Percentiles rank a stretch among this genome's conserved stretches.
Conservation (phyloP, 2,888 invertebrate species). For the Syrista parreyssii region DNA sequence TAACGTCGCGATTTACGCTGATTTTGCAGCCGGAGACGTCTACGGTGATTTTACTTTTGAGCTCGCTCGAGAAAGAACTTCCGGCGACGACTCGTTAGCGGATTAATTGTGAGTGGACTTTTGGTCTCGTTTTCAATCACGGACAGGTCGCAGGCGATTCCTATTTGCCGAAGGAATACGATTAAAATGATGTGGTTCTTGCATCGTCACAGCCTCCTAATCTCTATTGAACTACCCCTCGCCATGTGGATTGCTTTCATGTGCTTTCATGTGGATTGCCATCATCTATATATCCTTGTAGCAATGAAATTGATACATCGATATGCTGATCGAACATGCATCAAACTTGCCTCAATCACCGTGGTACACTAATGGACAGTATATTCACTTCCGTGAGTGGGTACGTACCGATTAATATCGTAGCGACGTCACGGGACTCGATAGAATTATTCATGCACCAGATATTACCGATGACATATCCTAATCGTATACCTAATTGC, state of each 20-base stretch:
- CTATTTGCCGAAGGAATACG: not conserved
- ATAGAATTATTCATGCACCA: constrained; percentile 42
- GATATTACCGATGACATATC: constrained; percentile 31
- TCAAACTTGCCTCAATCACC: constrained; percentile 19
- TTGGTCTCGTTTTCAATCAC: not conserved
- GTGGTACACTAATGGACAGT: constrained; percentile 31
- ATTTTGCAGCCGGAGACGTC: not conserved
- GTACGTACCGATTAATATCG: constrained; percentile 36
- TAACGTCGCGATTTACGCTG: not conserved
- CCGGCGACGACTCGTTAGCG: not conserved
- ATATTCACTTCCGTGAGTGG: constrained; percentile 19
- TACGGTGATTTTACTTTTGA: not conserved
- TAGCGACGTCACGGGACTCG: constrained; percentile 24
- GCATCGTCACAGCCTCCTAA: not conserved
- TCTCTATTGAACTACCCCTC: no score
- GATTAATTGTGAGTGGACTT: not conserved
- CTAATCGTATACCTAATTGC: not conserved
- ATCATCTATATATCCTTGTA: not conserved
- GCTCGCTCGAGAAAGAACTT: not conserved
- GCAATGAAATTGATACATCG: not conserved
- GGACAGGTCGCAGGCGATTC: not conserved
- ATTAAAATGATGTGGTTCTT: not conserved
- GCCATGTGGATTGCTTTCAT: no score
- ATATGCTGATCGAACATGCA: constrained; percentile 9
- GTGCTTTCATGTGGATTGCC: not conserved